These are phyloP conservation scores for Paedocypris sp. DNA, from an alignment of 2,113 vertebrate genomes.

Conservation along the genomic window DNA sequence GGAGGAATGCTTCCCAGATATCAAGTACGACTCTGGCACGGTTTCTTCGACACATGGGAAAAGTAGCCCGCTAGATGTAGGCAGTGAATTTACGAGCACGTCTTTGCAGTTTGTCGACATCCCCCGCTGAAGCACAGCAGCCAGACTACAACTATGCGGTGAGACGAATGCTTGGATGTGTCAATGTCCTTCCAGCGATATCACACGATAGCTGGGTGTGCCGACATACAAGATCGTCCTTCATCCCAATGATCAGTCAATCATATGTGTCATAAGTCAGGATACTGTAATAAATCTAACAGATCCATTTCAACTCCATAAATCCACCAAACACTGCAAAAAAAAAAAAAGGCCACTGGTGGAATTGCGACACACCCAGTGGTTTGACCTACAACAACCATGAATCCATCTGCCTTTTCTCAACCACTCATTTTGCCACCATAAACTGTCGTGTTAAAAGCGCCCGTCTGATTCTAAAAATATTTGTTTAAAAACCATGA, in stretches of 20 bases:
- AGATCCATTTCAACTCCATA: too few relatives aligned
- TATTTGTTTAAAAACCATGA: neutral
- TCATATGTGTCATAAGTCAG: too few relatives aligned
- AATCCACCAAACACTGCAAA: too few relatives aligned
- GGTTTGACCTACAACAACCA: neutral
- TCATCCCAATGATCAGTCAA: too few relatives aligned
- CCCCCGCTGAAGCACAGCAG: constrained; percentile 36
- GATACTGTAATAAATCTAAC: too few relatives aligned
- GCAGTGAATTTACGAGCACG: neutral
- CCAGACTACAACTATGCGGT: constrained; percentile 39
- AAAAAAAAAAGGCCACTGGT: too few relatives aligned
- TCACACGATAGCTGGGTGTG: too few relatives aligned
- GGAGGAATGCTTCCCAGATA: neutral
- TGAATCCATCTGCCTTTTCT: neutral
- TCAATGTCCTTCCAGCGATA: too few relatives aligned
- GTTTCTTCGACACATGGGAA: neutral
- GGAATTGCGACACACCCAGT: neutral
- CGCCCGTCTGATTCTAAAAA: neutral
- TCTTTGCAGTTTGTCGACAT: constrained; percentile 7
- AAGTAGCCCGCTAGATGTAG: neutral
- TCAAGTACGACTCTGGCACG: neutral
- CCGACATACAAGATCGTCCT: too few relatives aligned
- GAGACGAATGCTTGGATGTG: constrained; percentile 42
- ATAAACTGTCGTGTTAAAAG: neutral
- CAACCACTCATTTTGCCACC: neutral